A percentile compares a stretch with the other conserved stretches of the same genome.
These are phyloP conservation scores for Nematopogon swammerdamellus DNA, from an alignment of 2,888 invertebrate species.

Conservation along the genomic window DNA sequence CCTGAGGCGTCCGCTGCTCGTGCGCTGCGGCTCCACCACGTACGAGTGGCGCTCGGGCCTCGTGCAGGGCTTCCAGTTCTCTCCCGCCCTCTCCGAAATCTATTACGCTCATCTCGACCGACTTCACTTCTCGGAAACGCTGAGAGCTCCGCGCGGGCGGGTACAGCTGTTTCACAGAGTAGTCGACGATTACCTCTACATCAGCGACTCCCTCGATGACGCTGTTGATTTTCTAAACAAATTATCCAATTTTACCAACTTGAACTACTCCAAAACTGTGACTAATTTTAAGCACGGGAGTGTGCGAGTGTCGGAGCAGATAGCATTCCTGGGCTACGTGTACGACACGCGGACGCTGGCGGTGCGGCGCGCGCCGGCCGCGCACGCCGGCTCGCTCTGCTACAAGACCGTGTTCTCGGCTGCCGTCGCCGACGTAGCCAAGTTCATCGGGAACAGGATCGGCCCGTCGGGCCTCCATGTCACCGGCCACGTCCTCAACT, in stretches of 20 bases:
- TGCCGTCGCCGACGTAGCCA: slow-evolving; percentile 25
- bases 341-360: slow-evolving; percentile 34
- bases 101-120: slow-evolving; percentile 40
- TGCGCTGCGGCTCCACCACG: slow-evolving; percentile 42
- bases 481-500: slow-evolving; percentile 40
- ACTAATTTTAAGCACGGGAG: slow-evolving; percentile 30
- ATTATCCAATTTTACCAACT: slow-evolving; percentile 35
- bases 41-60: slow-evolving; percentile 44
- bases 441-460: slow-evolving; percentile 39
- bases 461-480: slow-evolving; percentile 42
- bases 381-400: slow-evolving; percentile 41
- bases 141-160: slow-evolving; percentile 16
- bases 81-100: slow-evolving; percentile 46
- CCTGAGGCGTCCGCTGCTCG: slow-evolving; percentile 31
- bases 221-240: slow-evolving; percentile 32
- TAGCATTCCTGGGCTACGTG: slow-evolving; percentile 38
- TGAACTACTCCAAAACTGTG: slow-evolving; percentile 39
- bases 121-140: slow-evolving; percentile 25
- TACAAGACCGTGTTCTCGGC: slow-evolving; percentile 41
- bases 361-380: slow-evolving; percentile 34
- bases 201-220: slow-evolving; percentile 35
- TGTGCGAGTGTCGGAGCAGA: slow-evolving; percentile 25
- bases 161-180: slow-evolving; percentile 35
- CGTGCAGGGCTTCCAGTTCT: slow-evolving; percentile 47
- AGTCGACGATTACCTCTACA: slow-evolving; percentile 48